Evolutionary conservation across 2,797 vertebrate genomes (phyloP), one percentile per base, ranked within the genome.

Genomic region (Enteromius paludinosus): DNA sequence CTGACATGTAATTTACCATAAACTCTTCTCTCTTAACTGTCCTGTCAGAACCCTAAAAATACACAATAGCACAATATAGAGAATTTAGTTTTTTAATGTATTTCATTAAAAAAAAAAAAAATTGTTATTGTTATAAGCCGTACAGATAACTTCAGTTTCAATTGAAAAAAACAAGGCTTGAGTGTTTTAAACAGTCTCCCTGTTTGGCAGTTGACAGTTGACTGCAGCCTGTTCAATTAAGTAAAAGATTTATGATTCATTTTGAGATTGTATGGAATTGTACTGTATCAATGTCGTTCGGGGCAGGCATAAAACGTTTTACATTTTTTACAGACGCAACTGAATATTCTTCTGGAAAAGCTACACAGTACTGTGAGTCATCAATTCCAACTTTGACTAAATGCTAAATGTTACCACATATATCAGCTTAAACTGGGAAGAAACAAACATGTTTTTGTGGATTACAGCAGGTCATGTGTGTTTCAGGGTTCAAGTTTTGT

Each of bases 291-390:
- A 25, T 10, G 23, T 28, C 10, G 18, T 45, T 28, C 14, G 35
- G 65, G 14, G 8, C 18, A 12, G 33, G 33, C 47, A 49, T 52
- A 18, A 52, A 23, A 59, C 5, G n/a, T 8, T 5, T 49, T 71
- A 1, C 4, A 49, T 47, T 30, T 41, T 18, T 3, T 18, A 77
- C 94, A 99, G 98, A 99, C 96, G 70, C 98, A 99, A 90, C 92
- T 99, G 90, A 99, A 99, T 88, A 93, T 98, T 70, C 96, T 99
- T 9, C 94, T 99, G 90, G 98, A 99, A 64, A 99, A 99, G 90
- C 97, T 99, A 54, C 97, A 96, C 90, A 97, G 97, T 92, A 99
- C 98, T 87, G 98, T 99, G 89, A 96, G 97, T 96, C 56, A n/a
- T 64, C 18, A 65, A 23, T 25, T 5, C 3, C 9, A 17, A 30